Conservation (phyloP, 2,113 vertebrate species). For the Brachyhypopomus gauderio region DNA sequence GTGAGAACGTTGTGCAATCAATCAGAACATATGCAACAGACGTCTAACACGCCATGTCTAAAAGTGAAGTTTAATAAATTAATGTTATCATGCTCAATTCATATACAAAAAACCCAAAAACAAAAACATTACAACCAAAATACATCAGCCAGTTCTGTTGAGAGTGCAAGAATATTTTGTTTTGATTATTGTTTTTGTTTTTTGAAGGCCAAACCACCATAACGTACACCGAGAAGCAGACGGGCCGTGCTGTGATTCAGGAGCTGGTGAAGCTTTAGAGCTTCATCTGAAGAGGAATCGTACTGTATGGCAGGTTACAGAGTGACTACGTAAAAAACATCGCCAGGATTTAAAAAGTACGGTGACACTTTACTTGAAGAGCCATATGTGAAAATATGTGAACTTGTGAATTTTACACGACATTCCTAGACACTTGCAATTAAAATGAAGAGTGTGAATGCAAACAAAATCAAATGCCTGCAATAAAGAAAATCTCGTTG, state of each 20-base stretch:
- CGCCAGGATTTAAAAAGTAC: constrained; percentile 55
- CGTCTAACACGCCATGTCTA: constrained; percentile 62
- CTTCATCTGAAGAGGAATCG: constrained; percentile 61
- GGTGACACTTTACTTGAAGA: constrained; percentile 43
- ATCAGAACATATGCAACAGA: background rate
- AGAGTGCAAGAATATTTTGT: constrained; percentile 72
- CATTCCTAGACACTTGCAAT: background rate
- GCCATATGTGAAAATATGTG: background rate
- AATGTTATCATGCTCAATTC: constrained; percentile 89
- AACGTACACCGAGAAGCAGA: constrained; percentile 73
- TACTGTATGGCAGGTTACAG: constrained; percentile 44
- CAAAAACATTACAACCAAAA: constrained; percentile 84
- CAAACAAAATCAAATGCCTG: constrained; percentile 22
- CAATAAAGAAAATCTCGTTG: constrained; percentile 62
- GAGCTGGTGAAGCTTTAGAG: constrained; percentile 68
- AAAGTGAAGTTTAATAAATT: constrained; percentile 98
- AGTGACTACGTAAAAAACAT: constrained; percentile 50
- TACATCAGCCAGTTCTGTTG: constrained; percentile 74
- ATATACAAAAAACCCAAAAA: constrained; percentile 91
- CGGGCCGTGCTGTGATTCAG: constrained; percentile 69
- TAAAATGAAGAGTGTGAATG: constrained; percentile 25
- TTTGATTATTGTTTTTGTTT: too few relatives aligned
- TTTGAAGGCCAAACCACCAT: constrained; percentile 77
- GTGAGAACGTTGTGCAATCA: background rate
- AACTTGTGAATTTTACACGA: background rate